A percentile compares a stretch with the other conserved stretches of the same genome.
phyloP scores from a whole-genome alignment of 2,113 vertebrate species.

The Zingel zingel region DNA sequence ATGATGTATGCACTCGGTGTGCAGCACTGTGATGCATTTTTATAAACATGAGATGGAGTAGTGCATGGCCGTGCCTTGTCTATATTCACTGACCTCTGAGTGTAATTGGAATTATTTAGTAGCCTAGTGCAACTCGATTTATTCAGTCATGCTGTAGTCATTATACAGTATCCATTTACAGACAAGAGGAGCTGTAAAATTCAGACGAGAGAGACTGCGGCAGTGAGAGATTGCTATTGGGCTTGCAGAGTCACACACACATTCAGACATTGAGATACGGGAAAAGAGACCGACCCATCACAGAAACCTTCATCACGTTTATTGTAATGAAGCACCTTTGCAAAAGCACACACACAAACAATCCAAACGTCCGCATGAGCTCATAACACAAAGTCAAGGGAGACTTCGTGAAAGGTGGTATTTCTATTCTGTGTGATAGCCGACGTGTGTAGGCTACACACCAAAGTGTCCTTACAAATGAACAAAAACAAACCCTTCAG shows the following conservation, averaged over 20 bases:
- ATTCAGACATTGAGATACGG: constrained; percentile 46
- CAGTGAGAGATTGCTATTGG: constrained; percentile 33
- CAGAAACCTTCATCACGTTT: constrained; percentile 38
- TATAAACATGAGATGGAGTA: constrained; percentile 24
- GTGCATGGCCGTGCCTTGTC: constrained; percentile 4
- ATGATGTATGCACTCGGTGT: constrained; percentile 11
- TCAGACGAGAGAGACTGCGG: constrained; percentile 14
- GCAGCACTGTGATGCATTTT: constrained; percentile 24
- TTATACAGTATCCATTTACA: constrained; percentile 43
- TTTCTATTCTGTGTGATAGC: background rate
- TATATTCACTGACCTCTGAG: constrained; percentile 56
- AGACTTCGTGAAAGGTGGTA: background rate
- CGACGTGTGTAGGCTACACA: too few relatives aligned
- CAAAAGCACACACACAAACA: background rate
- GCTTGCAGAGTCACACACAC: constrained; percentile 40
- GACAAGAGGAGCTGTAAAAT: constrained; percentile 44
- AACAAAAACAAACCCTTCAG: constrained; percentile 10
- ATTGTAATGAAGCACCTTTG: constrained; percentile 34
- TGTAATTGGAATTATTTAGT: constrained; percentile 64
- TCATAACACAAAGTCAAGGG: constrained; percentile 1
- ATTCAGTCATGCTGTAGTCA: constrained; percentile 44
- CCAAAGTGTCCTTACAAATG: constrained; percentile 20
- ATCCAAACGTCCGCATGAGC: background rate
- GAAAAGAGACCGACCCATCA: constrained; percentile 24
- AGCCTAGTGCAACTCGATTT: constrained; percentile 37